Conservation (phyloP, 2,797 vertebrate genomes). For the Spatula clypeata region DNA sequence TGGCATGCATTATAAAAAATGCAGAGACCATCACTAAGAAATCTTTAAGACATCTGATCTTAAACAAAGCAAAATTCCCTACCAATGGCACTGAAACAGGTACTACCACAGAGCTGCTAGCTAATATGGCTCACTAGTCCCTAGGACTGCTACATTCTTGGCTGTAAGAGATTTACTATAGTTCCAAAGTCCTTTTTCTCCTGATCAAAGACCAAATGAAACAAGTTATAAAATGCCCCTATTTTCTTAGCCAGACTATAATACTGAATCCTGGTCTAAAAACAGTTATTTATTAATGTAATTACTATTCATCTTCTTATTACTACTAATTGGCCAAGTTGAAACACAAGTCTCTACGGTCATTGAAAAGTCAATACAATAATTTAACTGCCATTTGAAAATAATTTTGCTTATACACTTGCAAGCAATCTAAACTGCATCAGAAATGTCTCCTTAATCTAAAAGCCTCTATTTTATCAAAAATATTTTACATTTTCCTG, state of each 20-base stretch:
- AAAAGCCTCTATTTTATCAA: slow-evolving; percentile 31
- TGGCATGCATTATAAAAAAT: neutral
- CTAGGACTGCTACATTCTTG: neutral
- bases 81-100: slow-evolving; percentile 36
- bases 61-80: slow-evolving; percentile 43
- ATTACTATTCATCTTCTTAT: slow-evolving; percentile 70
- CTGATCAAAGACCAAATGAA: slow-evolving; percentile 43
- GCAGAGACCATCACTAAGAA: slow-evolving; percentile 25
- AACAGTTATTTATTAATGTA: slow-evolving; percentile 63
- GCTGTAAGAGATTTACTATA: slow-evolving; percentile 29
- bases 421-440: slow-evolving; percentile 55
- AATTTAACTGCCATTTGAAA: slow-evolving; percentile 71
- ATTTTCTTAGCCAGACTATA: slow-evolving; percentile 46
- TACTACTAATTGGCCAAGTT: slow-evolving; percentile 68
- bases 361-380: slow-evolving; percentile 72
- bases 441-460: slow-evolving; percentile 47
- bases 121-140: neutral
- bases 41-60: slow-evolving; percentile 36
- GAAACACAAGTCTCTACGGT: slow-evolving; percentile 69
- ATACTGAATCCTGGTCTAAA: slow-evolving; percentile 54
- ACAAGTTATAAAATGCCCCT: slow-evolving; percentile 26
- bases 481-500: slow-evolving; percentile 22
- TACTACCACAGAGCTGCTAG: slow-evolving; percentile 27
- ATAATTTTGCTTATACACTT: slow-evolving; percentile 59
- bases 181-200: slow-evolving; percentile 50